Conservation (phyloP, 2,888 invertebrate species). For the Griposia aprilina region DNA sequence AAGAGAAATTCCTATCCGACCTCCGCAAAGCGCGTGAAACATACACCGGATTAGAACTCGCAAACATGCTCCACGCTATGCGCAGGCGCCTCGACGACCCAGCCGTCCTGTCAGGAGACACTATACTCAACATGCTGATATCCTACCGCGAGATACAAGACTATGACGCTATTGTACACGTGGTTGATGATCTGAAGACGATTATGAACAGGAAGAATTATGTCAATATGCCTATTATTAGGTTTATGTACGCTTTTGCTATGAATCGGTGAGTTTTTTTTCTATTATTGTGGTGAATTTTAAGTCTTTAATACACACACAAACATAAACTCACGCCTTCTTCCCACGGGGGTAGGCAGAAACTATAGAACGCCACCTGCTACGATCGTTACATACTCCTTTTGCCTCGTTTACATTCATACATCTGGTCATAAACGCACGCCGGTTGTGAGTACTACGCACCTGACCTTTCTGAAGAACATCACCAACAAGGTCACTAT, state of each 20-base stretch:
- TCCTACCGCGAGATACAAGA: constrained; percentile 98
- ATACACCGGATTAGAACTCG: constrained; percentile 95
- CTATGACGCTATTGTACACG: constrained; percentile 99
- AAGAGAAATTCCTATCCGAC: constrained; percentile 98
- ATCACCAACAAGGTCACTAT: no score
- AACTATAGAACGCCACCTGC: no score
- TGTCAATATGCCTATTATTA: constrained; percentile 97
- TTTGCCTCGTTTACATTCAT: no score
- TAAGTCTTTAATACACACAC: no score
- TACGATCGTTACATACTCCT: no score
- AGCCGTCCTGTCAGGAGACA: constrained; percentile 98
- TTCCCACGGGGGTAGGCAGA: no score
- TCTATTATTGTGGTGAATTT: background rate
- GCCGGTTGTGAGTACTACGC: no score
- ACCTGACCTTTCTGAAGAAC: no score
- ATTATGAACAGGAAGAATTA: constrained; percentile 97
- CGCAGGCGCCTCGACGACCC: constrained; percentile 98
- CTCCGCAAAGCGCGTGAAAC: constrained; percentile 97
- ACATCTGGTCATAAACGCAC: no score
- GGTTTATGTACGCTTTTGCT: constrained; percentile 98
- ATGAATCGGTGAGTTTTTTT: constrained; percentile 93
- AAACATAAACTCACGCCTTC: no score
- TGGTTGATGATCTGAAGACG: constrained; percentile 97
- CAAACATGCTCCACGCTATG: constrained; percentile 96
- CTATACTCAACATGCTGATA: constrained; percentile 98